Percentiles rank a stretch among this genome's conserved stretches.
phyloP scores from a whole-genome alignment of 1,140 invertebrate species.

The Megathymus violae region DNA sequence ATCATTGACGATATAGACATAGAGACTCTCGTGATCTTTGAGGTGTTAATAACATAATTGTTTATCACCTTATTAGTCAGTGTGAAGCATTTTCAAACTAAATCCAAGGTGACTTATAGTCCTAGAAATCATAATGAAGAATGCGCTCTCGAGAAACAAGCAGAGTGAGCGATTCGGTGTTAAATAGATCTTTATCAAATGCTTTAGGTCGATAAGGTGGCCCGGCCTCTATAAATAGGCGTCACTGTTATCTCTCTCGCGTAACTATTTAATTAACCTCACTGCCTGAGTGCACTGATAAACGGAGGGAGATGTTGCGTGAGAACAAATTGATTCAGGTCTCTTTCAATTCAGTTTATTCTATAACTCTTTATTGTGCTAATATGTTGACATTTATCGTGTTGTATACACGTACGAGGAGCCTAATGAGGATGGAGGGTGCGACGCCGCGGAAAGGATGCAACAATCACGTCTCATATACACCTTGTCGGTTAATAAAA shows the following conservation, averaged over 20 bases:
- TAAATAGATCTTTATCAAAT: slow-evolving; percentile 67
- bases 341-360: slow-evolving; percentile 43
- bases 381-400: not conserved
- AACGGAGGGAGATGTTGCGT: slow-evolving; percentile 63
- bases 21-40: too few species aligned
- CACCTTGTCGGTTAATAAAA: slow-evolving; percentile 37
- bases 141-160: slow-evolving; percentile 35
- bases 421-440: slow-evolving; percentile 58
- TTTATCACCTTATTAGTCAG: too few species aligned
- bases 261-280: slow-evolving; percentile 79
- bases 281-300: slow-evolving; percentile 68
- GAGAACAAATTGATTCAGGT: slow-evolving; percentile 65
- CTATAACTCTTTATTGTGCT: slow-evolving; percentile 36
- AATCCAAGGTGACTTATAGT: slow-evolving; percentile 7
- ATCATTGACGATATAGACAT: too few species aligned
- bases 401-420: slow-evolving; percentile 19
- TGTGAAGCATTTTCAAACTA: not conserved
- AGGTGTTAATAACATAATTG: too few species aligned
- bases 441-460: slow-evolving; percentile 54
- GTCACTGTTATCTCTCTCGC: slow-evolving; percentile 65
- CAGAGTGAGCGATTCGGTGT: slow-evolving; percentile 52
- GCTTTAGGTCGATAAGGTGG: slow-evolving; percentile 65
- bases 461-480: slow-evolving; percentile 51
- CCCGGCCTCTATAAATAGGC: slow-evolving; percentile 68
- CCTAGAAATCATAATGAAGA: slow-evolving; percentile 28